Percentiles rank a stretch among this genome's conserved stretches.
Conservation (phyloP, 2,113 vertebrate species). For the Lycocorax pyrrhopterus region DNA sequence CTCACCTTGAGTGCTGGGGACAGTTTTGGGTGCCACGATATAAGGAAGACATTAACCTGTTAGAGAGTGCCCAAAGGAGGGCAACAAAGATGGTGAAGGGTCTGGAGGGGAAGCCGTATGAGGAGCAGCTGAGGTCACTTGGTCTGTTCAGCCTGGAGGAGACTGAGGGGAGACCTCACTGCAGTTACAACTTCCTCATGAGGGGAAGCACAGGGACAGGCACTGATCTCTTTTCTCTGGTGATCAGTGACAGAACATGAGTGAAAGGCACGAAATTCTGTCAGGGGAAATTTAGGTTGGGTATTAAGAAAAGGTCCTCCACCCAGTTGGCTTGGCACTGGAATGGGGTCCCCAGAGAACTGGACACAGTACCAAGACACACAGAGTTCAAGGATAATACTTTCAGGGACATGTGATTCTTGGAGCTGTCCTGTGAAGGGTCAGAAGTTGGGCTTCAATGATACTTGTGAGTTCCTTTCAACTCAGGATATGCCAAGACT, state of each 20-base stretch:
- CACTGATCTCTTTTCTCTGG: not conserved
- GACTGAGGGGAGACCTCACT: not conserved
- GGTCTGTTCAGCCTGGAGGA: not conserved
- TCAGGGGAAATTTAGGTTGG: not conserved
- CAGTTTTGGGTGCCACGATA: too few relatives aligned
- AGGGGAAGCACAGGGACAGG: not conserved
- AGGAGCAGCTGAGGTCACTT: rapidly evolving
- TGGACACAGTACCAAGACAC: too few relatives aligned
- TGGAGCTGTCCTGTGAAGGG: not conserved
- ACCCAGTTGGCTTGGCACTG: not conserved
- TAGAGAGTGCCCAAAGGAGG: not conserved
- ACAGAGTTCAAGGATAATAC: not conserved
- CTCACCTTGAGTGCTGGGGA: not conserved
- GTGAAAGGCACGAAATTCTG: not conserved
- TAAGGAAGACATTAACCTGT: not conserved
- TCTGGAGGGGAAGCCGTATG: rapidly evolving
- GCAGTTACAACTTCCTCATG: rapidly evolving
- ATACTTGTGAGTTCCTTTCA: not conserved
- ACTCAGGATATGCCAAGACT: not conserved
- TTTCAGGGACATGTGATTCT: not conserved
- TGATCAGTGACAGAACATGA: not conserved
- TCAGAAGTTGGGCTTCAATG: not conserved
- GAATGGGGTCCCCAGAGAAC: not conserved
- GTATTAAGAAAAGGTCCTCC: not conserved
- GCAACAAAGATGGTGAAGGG: too few relatives aligned